Conservation (phyloP, 2,113 vertebrate genomes). For the Pterophyllum scalare region DNA sequence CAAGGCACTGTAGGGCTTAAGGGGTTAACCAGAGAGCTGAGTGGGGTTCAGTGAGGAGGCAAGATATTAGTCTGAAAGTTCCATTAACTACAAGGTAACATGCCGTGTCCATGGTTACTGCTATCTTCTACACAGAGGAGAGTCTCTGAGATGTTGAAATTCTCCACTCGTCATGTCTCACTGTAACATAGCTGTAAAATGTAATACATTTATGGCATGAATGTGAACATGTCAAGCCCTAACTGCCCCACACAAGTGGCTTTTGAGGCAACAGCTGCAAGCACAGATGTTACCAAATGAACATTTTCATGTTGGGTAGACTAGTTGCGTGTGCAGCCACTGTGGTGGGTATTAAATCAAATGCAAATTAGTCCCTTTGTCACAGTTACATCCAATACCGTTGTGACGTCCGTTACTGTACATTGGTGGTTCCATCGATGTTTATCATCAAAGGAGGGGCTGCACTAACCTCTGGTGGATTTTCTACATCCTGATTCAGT, state of each 20-base stretch:
- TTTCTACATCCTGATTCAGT: not conserved
- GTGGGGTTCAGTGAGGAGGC: not conserved
- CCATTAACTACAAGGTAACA: conserved; percentile 4
- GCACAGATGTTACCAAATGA: conserved; percentile 39
- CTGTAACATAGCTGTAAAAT: conserved; percentile 6
- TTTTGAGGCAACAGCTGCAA: conserved; percentile 41
- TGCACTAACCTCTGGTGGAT: not conserved
- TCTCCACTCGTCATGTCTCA: not conserved
- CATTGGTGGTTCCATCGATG: not conserved
- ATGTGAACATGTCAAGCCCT: not conserved
- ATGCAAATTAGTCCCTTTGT: not conserved
- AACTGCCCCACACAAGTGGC: not conserved
- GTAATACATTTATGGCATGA: not conserved
- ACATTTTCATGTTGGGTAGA: conserved; percentile 6
- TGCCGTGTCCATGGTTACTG: not conserved
- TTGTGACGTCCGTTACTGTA: not conserved
- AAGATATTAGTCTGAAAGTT: conserved; percentile 5
- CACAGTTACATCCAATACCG: not conserved
- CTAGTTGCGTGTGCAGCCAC: not conserved
- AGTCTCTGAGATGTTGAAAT: not conserved
- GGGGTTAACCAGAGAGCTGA: not conserved
- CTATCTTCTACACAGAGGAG: not conserved
- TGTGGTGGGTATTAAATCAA: not conserved
- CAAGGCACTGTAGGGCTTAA: too few species aligned
- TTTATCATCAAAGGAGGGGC: not conserved